A percentile compares a stretch with the other conserved stretches of the same genome.
Evolutionary conservation across 2,797 vertebrate genomes (phyloP).

Genomic region (Balearica regulorum): DNA sequence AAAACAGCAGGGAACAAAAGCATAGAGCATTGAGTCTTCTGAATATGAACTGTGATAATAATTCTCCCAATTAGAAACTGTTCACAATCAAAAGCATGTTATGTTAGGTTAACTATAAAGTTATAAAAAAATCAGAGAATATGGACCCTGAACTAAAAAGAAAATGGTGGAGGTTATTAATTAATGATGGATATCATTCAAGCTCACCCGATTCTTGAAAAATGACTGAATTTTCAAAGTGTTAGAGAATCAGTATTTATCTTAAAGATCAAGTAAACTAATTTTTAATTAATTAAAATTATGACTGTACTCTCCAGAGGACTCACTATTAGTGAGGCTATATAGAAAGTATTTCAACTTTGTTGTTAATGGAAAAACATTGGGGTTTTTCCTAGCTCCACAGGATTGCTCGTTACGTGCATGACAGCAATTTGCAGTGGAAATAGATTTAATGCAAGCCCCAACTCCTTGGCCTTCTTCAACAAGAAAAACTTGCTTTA

Average conservation of each 20-base stretch:
- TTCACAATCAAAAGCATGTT: background rate
- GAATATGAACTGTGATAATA: background rate
- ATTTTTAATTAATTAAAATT: background rate
- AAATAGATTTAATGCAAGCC: background rate
- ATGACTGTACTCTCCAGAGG: background rate
- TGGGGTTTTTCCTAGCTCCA: accelerated
- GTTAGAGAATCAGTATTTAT: background rate
- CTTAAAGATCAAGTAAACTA: background rate
- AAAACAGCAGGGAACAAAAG: background rate
- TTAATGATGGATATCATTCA: background rate
- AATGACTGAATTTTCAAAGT: background rate
- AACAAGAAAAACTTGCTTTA: background rate
- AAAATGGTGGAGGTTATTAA: background rate
- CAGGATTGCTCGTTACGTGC: background rate
- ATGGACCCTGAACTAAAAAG: background rate
- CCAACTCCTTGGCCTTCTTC: background rate
- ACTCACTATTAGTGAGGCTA: background rate
- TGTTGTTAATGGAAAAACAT: background rate
- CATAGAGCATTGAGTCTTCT: background rate
- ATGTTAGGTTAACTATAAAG: background rate
- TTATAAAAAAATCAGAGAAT: background rate
- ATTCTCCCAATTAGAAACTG: conserved; percentile 19
- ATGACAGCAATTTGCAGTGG: background rate
- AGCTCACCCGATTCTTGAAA: background rate
- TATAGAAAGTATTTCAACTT: background rate